Conservation (phyloP, 2,797 vertebrate species). For the Intellagama lesueurii region DNA sequence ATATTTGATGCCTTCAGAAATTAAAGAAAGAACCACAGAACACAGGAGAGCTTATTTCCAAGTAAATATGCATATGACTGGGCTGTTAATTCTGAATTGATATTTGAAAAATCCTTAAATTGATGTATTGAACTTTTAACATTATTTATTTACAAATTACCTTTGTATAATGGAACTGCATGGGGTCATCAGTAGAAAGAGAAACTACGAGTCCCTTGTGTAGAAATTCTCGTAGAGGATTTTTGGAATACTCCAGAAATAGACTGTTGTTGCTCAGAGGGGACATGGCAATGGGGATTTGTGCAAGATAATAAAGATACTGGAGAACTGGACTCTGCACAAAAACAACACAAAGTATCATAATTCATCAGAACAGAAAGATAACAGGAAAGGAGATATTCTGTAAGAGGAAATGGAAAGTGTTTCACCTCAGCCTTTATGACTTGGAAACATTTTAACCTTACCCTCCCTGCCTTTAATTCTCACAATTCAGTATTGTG, state of each 20-base stretch:
- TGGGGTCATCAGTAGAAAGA: slow-evolving; percentile 95
- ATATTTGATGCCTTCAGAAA: background rate
- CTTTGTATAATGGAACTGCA: slow-evolving; percentile 99
- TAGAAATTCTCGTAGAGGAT: slow-evolving; percentile 92
- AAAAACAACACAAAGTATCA: slow-evolving; percentile 57
- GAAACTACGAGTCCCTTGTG: slow-evolving; percentile 94
- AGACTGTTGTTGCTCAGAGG: slow-evolving; percentile 98
- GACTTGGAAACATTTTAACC: slow-evolving; percentile 16
- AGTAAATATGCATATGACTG: background rate
- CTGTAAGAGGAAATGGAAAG: slow-evolving; percentile 44
- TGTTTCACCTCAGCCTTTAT: slow-evolving; percentile 13
- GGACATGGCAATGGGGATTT: slow-evolving; percentile 98
- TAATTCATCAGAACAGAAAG: slow-evolving; percentile 20
- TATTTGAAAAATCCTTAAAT: background rate
- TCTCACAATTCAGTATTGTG: background rate
- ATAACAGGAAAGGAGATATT: slow-evolving; percentile 33
- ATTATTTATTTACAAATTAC: slow-evolving; percentile 72
- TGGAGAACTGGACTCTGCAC: slow-evolving; percentile 94
- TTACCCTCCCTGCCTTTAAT: no score
- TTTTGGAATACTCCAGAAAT: slow-evolving; percentile 97
- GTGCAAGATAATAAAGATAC: slow-evolving; percentile 96
- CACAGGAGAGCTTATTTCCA: background rate
- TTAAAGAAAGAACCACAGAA: background rate
- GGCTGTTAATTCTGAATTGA: slow-evolving; percentile 36
- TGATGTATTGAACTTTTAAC: slow-evolving; percentile 36